Conservation (phyloP, 2,797 vertebrate species). For the Girardinus metallicus region DNA sequence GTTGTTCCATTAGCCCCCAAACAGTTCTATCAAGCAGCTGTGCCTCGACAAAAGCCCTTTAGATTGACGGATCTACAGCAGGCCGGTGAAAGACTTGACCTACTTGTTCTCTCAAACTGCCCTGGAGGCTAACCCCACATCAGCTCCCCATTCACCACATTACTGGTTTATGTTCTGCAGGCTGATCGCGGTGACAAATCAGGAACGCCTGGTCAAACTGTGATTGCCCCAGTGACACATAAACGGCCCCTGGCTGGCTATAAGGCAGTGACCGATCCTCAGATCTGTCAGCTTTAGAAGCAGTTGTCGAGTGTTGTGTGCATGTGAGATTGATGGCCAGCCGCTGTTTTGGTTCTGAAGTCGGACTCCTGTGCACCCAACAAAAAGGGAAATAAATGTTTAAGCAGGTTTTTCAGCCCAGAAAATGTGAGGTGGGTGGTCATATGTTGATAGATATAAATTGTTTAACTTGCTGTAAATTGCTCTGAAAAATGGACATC, state of each 20-base stretch:
- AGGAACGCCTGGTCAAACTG: conserved; percentile 42
- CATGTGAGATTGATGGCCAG: conserved; percentile 43
- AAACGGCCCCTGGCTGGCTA: conserved; percentile 46
- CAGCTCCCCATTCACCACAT: conserved; percentile 49
- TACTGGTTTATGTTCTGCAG: conserved; percentile 22
- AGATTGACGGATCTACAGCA: conserved; percentile 29
- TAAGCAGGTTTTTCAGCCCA: conserved; percentile 31
- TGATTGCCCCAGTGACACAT: conserved; percentile 31
- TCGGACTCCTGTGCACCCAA: conserved; percentile 12
- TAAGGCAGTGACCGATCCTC: conserved; percentile 49
- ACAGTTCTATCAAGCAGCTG: conserved; percentile 7
- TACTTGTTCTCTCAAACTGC: conserved; percentile 43
- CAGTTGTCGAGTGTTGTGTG: conserved; percentile 29
- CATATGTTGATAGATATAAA: background rate
- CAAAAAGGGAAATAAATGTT: conserved; percentile 12
- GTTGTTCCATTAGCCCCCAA: conserved; percentile 2
- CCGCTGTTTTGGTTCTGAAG: conserved; percentile 41
- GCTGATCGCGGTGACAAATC: conserved; percentile 51
- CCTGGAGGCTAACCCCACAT: conserved; percentile 33
- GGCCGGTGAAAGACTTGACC: conserved; percentile 12
- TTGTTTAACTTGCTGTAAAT: background rate
- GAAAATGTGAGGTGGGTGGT: background rate
- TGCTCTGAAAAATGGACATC: background rate
- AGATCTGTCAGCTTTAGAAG: conserved; percentile 58
- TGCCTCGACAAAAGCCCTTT: conserved; percentile 12